These are phyloP conservation scores for Euphysa ruthae DNA, from an alignment of 30 jellyfish, hydroid and myxozoan genomes.

Conservation along the genomic window DNA sequence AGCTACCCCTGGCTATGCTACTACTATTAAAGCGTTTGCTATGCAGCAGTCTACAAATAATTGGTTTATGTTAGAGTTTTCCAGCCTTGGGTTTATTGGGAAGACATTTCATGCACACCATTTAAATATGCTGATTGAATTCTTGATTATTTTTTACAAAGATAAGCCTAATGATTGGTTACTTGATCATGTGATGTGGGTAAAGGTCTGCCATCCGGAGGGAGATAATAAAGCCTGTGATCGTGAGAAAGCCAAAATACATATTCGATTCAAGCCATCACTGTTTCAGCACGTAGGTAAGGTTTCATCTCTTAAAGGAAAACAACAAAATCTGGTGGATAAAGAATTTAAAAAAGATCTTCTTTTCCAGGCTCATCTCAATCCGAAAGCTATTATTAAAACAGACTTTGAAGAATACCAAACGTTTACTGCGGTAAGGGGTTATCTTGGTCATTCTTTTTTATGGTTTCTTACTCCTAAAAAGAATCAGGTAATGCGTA, in stretches of 20 bases:
- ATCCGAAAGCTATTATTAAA: conserved; percentile 84
- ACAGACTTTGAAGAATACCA: conserved; percentile 78
- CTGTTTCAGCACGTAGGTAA: conserved; percentile 87
- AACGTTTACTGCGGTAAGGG: conserved; percentile 59
- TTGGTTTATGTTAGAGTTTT: conserved; percentile 94
- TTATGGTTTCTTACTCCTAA: conserved; percentile 94
- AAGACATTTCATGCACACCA: conserved; percentile 65
- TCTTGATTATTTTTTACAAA: conserved; percentile 64
- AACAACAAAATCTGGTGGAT: conserved; percentile 74
- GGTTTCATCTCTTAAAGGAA: conserved; percentile 80
- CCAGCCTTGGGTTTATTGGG: conserved; percentile 89
- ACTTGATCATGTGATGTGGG: conserved; percentile 79
- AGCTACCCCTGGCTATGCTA: conserved; percentile 92
- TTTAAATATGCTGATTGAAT: conserved; percentile 46
- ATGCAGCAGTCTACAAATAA: conserved; percentile 72
- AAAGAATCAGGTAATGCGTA: conserved; percentile 61
- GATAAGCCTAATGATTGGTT: conserved; percentile 96
- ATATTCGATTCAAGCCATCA: conserved; percentile 80
- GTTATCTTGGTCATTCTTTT: conserved; percentile 70
- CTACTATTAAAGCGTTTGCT: conserved; percentile 80
- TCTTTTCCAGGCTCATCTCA: conserved; percentile 82
- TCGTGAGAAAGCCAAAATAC: conserved; percentile 44
- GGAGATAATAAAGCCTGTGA: conserved; percentile 63
- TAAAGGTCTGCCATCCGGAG: conserved; percentile 88
- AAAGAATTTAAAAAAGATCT: conserved; percentile 77